Evolutionary conservation across 2,888 invertebrate species (phyloP).

Genomic region (Synanthedon tipuliformis): DNA sequence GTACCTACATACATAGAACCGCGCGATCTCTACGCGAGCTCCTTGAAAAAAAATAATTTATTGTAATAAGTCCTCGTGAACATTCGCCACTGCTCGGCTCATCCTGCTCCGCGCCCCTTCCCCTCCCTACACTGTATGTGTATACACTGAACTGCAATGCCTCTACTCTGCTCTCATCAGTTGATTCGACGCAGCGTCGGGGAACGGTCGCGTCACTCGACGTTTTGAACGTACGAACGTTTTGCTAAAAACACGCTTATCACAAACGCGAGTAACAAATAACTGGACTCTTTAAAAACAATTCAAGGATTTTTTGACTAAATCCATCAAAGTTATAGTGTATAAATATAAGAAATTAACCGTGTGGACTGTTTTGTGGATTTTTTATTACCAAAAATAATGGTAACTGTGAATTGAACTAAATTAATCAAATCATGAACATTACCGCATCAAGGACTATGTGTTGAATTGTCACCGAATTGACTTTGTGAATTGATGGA

Average conservation of each 20-base stretch:
- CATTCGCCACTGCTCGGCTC: constrained; percentile 65
- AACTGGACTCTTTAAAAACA: constrained; percentile 19
- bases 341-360: constrained; percentile 11
- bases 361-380: constrained; percentile 41
- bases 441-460: constrained; percentile 38
- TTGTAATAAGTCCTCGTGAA: constrained; percentile 67
- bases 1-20: constrained; percentile 37
- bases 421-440: constrained; percentile 32
- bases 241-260: constrained; percentile 57
- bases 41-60: constrained; percentile 63
- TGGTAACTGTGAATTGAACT: constrained; percentile 26
- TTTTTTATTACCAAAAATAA: constrained; percentile 21
- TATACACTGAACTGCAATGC: constrained; percentile 55
- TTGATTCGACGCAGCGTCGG: constrained; percentile 60
- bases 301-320: constrained; percentile 7
- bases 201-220: constrained; percentile 61
- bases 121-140: constrained; percentile 50
- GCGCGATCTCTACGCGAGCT: constrained; percentile 54
- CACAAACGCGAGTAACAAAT: constrained; percentile 38
- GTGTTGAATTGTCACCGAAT: constrained; percentile 41
- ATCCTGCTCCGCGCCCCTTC: constrained; percentile 33
- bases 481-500: constrained; percentile 64
- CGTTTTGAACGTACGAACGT: constrained; percentile 50
- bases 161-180: constrained; percentile 58
- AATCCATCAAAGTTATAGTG: constrained; percentile 4